Evolutionary conservation across 2,113 vertebrate species (phyloP).

Genomic region (Podocnemis expansa): DNA sequence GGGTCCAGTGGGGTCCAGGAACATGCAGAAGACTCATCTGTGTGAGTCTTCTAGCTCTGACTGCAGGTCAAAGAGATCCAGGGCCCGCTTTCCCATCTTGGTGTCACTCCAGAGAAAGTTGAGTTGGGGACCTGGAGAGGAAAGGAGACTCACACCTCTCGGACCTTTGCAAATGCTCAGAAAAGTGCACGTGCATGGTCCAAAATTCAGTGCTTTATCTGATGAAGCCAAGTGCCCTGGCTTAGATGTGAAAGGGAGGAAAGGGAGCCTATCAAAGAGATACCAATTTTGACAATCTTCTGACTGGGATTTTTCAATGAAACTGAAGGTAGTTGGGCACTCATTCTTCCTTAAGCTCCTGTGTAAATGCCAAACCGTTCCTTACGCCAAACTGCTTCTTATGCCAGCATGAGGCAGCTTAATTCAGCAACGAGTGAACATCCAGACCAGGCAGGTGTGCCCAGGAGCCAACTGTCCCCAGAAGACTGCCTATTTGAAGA

Average conservation of each 20-base stretch:
- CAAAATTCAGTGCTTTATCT: neutral
- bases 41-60: no score
- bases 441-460: fast-evolving
- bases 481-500: neutral
- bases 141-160: neutral
- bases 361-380: no score
- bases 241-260: neutral
- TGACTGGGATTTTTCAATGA: neutral
- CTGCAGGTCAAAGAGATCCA: neutral
- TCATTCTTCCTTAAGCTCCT: neutral
- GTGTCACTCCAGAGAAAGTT: neutral
- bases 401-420: neutral
- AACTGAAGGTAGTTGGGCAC: fast-evolving
- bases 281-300: neutral
- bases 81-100: neutral
- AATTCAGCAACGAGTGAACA: no score
- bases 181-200: neutral
- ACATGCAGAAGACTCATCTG: neutral
- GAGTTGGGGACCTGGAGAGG: neutral
- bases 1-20: fast-evolving
- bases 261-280: neutral
- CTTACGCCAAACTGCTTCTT: neutral
- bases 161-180: neutral
- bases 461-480: neutral
- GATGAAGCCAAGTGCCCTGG: neutral